Base-by-base conservation (phyloP, 1,140 invertebrate genomes). In the Himalopsyche phryganea region DNA sequence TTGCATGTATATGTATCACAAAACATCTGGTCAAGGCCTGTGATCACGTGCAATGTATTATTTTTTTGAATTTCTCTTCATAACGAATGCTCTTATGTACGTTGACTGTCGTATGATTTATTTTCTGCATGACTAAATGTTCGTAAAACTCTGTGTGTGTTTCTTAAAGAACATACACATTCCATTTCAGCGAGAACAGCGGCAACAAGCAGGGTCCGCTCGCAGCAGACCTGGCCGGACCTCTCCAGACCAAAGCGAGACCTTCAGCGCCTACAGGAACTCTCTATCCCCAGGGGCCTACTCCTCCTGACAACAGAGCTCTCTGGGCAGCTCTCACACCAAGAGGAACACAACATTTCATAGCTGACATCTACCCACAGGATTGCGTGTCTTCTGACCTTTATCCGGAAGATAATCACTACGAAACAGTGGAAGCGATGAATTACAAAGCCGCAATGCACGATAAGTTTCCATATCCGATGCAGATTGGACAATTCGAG, bases 251-350 rank as follows among this genome's bases (percentile, higher is more conserved):
- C 66, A 46, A 60, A 50, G 28, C 66, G 63, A 7, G 72, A 67
- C 54, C 52, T 68, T 15, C 71, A 74, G 68, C 68, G 65, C 61
- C 60, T 76, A 67, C 60, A 54, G 75, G 80, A 0, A 80, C 80
- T 20, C 71, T 81, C 2, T 82, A 82, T 62, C 80, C 80, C 0
- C 57, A 72, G 1, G 80, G 76, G 69, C 65, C 67, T 74, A 69
- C 68, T 77, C 68, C 67, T 20, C 59, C 57, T 0, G 63, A 59
- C 55, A 42, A 63, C 63, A 45, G 86, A n/a, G 84, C 90, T 13
- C 81, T 92, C 18, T 92, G 90, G 90, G 89, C 90, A 0, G 89
- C 89, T 0, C 72, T 92, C 6, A 91, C 89, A 2, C 89, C 90
- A 0, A 78, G 88, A 13, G 90, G 89, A 14, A 90, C 89, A 0